Evolutionary conservation across 2,113 vertebrate genomes (phyloP), one percentile per base, ranked within the genome.

Genomic region (Mesocricetus auratus): DNA sequence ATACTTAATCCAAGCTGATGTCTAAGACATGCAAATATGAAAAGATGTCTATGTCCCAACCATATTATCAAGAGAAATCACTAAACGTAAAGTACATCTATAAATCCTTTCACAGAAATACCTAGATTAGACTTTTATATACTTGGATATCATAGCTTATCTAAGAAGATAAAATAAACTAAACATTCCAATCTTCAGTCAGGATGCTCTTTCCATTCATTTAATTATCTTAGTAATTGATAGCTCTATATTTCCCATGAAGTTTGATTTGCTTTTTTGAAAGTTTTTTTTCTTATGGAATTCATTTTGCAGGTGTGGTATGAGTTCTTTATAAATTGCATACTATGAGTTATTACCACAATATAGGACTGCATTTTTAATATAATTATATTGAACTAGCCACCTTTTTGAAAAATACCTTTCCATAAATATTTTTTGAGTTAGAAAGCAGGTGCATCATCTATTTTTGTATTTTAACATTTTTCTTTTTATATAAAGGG

Each of bases 401-500:
- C 58, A 93, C 78, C 36, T 90, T 83, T 90, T 11, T 83, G 53
- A 92, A n/a, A 97, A 94, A 50, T 10, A 93, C 8, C 11, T 78
- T 93, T 92, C 82, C 31, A 77, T 82, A 78, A 97, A 89, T 94
- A 95, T 89, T 22, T 66, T 82, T 91, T 8, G 22, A 77, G 79
- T 56, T 78, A 1, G 42, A 95, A 90, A 93, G 29, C 87, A 92
- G 74, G 9, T 94, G 68, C 22, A 93, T 77, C 33, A 82, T 66
- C 92, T 93, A 88, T 92, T 39, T 85, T 73, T 97, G n/a, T 19
- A 87, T 39, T 62, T 39, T 90, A 95, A 92, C 33, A 93, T 56
- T 90, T 94, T 82, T 90, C 71, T 90, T 73, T 60, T 94, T 95
- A 86, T 58, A 74, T 78, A 93, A 91, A 93, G 79, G 95, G 29